Evolutionary conservation across 2,113 vertebrate genomes (phyloP), one percentile per base, ranked within the genome.

Genomic region (Engraulis encrasicolus): DNA sequence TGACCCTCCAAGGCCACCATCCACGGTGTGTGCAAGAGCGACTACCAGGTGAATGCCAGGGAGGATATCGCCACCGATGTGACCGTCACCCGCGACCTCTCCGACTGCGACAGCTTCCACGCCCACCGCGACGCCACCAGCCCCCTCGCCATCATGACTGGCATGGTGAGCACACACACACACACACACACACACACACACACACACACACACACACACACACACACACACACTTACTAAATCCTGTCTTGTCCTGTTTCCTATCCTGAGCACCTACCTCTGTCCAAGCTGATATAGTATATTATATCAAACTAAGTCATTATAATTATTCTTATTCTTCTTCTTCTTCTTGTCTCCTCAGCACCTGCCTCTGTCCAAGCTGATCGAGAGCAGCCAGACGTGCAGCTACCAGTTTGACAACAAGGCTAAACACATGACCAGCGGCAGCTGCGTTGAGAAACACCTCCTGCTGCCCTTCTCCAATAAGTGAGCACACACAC

Each of bases 361-460:
- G 97, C 91, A 90, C 77, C 87, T 14, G 17, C 95, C 95, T 0
- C 87, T 97, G 85, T 96, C 96, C 78, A 93, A 93, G 20, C 87
- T 97, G 93, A 93, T 98, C 34, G 93, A 90, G 85, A 98, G 96
- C 91, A 94, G 87, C 81, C 97, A 99, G 79, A 94, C 91, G 78
- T 99, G 97, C 87, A 93, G 93, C 86, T 98, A 98, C 87, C 94
- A 88, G 40, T 94, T 99, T 91, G 97, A 98, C 86, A 86, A 92
- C 84, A 95, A 94, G 88, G 96, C 91, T 88, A 97, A 95, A 82
- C 96, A 97, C 27, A 93, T 98, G 85, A 94, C 93, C 50, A 94
- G 94, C 77, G 96, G 84, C 31, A 86, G 83, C 86, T 99, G 97
- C 91, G 93, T 86, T 87, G 97, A 99, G 88, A 96, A 96, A 19